These are phyloP conservation scores for Rhea americana DNA, from an alignment of 2,113 vertebrate genomes.

Conservation along the genomic window DNA sequence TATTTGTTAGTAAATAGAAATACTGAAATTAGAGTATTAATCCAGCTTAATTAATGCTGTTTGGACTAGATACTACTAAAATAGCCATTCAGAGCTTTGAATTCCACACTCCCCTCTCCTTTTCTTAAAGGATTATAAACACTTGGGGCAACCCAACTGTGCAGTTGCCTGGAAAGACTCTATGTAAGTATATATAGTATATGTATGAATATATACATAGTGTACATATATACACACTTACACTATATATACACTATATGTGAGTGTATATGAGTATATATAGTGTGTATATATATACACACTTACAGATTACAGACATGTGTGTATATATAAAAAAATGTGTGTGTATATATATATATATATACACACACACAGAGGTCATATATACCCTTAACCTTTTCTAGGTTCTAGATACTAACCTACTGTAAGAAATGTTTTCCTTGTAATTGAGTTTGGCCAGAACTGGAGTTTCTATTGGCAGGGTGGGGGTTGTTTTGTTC, in stretches of 20 bases:
- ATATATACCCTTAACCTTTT: fast-evolving
- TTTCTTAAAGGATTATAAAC: not conserved
- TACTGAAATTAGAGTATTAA: not conserved
- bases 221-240: no score
- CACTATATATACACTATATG: no score
- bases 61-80: not conserved
- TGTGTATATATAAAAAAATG: no score
- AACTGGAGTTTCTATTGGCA: no score
- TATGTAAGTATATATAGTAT: no score
- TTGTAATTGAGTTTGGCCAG: not conserved
- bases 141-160: not conserved
- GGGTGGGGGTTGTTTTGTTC: no score
- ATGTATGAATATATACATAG: no score
- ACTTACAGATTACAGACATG: no score
- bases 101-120: not conserved
- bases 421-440: not conserved
- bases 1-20: not conserved
- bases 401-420: not conserved
- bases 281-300: no score
- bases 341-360: no score
- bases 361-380: no score
- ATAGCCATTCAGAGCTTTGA: not conserved
- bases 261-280: no score
- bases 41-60: not conserved
- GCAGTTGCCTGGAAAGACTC: not conserved